Evolutionary conservation across 2,797 vertebrate genomes (phyloP).

Genomic region (Tachyglossus aculeatus): DNA sequence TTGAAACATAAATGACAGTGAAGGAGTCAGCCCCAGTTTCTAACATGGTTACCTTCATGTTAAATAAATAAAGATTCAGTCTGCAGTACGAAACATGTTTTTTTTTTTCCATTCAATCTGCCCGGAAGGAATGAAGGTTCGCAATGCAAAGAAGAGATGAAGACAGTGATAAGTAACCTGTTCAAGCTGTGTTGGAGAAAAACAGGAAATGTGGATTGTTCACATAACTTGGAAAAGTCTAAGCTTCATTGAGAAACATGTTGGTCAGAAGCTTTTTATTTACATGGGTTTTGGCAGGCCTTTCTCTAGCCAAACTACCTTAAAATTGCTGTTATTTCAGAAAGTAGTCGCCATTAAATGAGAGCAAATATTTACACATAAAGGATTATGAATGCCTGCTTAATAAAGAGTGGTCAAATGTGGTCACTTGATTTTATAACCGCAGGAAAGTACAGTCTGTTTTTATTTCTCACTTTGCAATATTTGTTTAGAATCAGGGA

Average conservation of each 20-base stretch:
- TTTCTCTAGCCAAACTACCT: constrained; percentile 19
- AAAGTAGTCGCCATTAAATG: constrained; percentile 63
- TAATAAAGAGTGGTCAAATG: constrained; percentile 64
- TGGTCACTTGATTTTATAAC: constrained; percentile 51
- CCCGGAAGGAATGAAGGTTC: constrained; percentile 6
- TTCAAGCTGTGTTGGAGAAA: constrained; percentile 27
- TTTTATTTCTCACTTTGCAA: constrained; percentile 46
- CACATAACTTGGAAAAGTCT: constrained; percentile 50
- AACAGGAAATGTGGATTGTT: constrained; percentile 46
- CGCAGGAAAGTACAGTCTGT: constrained; percentile 48
- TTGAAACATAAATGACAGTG: background rate
- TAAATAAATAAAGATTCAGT: constrained; percentile 1
- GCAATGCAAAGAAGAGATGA: constrained; percentile 19
- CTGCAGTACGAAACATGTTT: background rate
- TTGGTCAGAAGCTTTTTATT: constrained; percentile 43
- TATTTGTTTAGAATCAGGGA: constrained; percentile 43
- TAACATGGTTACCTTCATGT: background rate
- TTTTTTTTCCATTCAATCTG: constrained; percentile 11
- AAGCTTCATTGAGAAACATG: constrained; percentile 48
- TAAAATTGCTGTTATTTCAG: constrained; percentile 42
- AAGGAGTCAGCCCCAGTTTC: constrained; percentile 9
- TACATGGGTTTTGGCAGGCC: constrained; percentile 41
- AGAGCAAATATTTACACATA: constrained; percentile 58
- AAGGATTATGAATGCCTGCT: constrained; percentile 30
- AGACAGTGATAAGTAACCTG: constrained; percentile 31